These are phyloP conservation scores for Zaprionus nigranus DNA, from an alignment of 1,140 invertebrate genomes.

Conservation along the genomic window DNA sequence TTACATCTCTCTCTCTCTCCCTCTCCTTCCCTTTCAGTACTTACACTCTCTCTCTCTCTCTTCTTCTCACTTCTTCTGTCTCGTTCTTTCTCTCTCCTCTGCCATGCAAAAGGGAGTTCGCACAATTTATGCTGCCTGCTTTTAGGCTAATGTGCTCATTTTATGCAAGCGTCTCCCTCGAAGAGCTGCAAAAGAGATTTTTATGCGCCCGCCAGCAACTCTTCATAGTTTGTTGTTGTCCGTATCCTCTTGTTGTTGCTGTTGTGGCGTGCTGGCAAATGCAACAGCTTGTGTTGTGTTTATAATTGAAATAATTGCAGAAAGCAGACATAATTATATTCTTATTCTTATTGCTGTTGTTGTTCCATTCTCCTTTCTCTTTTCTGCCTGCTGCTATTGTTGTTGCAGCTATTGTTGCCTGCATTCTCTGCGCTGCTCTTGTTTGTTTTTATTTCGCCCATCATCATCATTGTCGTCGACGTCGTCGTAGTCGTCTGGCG, in stretches of 20 bases:
- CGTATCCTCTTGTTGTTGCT: slow-evolving; percentile 28
- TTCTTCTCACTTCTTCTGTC: background rate
- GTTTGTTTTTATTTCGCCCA: slow-evolving; percentile 29
- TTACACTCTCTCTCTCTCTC: background rate
- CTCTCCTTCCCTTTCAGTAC: background rate
- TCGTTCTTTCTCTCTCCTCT: background rate
- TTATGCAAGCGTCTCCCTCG: slow-evolving; percentile 47
- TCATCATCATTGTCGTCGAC: slow-evolving; percentile 44
- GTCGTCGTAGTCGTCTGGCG: slow-evolving; percentile 9
- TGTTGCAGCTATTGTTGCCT: slow-evolving; percentile 23
- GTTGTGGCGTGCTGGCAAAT: slow-evolving; percentile 45
- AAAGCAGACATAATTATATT: slow-evolving; percentile 72
- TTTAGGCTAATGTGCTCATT: slow-evolving; percentile 72
- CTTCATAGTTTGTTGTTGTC: slow-evolving; percentile 50
- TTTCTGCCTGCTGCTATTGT: slow-evolving; percentile 8
- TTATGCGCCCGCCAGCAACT: slow-evolving; percentile 53
- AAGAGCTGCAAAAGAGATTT: slow-evolving; percentile 45
- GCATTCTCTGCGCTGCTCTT: slow-evolving; percentile 17
- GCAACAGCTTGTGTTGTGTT: slow-evolving; percentile 73
- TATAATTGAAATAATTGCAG: slow-evolving; percentile 75
- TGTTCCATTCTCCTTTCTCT: background rate
- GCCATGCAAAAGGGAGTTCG: slow-evolving; percentile 14
- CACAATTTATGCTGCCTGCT: slow-evolving; percentile 47
- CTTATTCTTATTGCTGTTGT: slow-evolving; percentile 36
- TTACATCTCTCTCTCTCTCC: background rate